These are phyloP conservation scores for Chionis minor DNA, from an alignment of 2,113 vertebrate species.

Conservation along the genomic window DNA sequence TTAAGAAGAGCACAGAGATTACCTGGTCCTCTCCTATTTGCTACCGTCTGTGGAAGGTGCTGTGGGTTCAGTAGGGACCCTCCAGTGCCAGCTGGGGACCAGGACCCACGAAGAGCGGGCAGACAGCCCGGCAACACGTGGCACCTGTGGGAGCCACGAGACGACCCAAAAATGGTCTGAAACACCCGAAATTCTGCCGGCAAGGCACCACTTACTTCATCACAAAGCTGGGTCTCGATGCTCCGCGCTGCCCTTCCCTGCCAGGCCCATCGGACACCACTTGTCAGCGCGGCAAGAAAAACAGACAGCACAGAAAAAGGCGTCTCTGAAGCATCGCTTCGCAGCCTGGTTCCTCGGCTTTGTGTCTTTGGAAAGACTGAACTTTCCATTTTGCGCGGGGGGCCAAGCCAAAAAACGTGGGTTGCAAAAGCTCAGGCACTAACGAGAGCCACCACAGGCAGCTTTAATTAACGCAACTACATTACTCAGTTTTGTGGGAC, in stretches of 20 bases:
- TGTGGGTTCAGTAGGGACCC: rapidly evolving
- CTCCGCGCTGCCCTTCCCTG: background rate
- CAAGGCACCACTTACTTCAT: background rate
- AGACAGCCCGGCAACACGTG: background rate
- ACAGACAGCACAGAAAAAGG: background rate
- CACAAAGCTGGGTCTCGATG: background rate
- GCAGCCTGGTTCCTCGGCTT: background rate
- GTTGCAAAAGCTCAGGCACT: background rate
- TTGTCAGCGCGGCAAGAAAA: background rate
- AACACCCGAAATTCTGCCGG: background rate
- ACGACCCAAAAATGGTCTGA: too few species aligned
- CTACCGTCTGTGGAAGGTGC: background rate
- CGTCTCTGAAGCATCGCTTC: background rate
- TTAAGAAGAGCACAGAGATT: background rate
- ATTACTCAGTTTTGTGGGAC: background rate
- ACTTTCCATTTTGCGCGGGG: background rate
- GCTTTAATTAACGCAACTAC: background rate
- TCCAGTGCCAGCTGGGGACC: rapidly evolving
- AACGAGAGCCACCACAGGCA: background rate
- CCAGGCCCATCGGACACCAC: background rate
- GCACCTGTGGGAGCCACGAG: background rate
- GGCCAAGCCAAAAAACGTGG: background rate
- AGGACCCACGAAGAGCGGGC: rapidly evolving
- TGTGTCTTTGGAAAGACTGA: background rate
- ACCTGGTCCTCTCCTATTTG: background rate